Percentiles rank a stretch among this genome's conserved stretches.
Evolutionary conservation across 1,140 invertebrate genomes (phyloP).

Genomic region (Proales similis): DNA sequence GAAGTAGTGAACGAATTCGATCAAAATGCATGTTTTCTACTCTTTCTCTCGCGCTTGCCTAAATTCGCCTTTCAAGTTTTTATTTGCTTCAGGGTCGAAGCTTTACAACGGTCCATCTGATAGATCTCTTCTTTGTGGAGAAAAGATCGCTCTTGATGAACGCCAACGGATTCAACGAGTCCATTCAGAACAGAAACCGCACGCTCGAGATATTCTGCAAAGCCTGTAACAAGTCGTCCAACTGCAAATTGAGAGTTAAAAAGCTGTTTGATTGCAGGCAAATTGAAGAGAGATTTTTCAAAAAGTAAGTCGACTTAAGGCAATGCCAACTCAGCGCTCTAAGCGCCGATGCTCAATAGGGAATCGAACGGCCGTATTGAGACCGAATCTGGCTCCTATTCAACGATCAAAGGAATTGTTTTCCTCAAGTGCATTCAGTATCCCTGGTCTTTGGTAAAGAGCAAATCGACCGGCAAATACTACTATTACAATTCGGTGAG

Average conservation of each 20-base stretch:
- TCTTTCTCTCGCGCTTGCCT: neutral
- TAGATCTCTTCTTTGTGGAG: constrained; percentile 33
- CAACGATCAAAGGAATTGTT: constrained; percentile 19
- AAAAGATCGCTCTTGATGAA: constrained; percentile 25
- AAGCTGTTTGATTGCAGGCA: too few species aligned
- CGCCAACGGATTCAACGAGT: neutral
- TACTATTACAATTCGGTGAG: constrained; percentile 16
- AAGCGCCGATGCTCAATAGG: neutral
- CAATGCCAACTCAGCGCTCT: too few species aligned
- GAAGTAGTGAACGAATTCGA: constrained; percentile 22
- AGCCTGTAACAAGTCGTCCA: too few species aligned
- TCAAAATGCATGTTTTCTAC: neutral
- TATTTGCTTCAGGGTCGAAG: neutral
- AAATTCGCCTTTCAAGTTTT: neutral
- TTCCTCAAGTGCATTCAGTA: constrained; percentile 16
- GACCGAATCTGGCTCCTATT: constrained; percentile 19
- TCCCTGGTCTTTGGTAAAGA: constrained; percentile 29
- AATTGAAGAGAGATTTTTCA: too few species aligned
- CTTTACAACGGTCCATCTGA: constrained; percentile 23
- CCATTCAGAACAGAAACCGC: neutral
- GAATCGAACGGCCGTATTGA: neutral
- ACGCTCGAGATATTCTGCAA: neutral
- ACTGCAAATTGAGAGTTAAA: too few species aligned
- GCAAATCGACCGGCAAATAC: constrained; percentile 13
- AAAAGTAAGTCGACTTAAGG: too few species aligned